Evolutionary conservation across 2,113 vertebrate species (phyloP).

Genomic region (Paradoxurus hermaphroditus): DNA sequence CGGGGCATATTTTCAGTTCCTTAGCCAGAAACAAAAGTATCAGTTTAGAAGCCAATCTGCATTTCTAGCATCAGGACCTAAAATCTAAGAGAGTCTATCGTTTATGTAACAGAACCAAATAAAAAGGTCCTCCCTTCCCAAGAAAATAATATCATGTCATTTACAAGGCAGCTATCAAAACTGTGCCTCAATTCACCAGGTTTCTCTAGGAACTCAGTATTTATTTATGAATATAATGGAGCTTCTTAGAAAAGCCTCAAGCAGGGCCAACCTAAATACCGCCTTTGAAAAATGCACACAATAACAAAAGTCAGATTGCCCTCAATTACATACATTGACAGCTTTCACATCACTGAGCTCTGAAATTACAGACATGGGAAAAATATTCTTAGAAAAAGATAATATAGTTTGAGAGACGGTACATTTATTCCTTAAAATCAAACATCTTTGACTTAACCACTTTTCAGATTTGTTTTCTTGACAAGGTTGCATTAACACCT

Average conservation of each 20-base stretch:
- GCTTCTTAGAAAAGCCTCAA: not conserved
- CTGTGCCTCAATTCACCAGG: not conserved
- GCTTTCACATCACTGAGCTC: not conserved
- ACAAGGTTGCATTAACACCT: constrained; percentile 44
- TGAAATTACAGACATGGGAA: constrained; percentile 13
- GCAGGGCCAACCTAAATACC: not conserved
- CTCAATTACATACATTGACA: constrained; percentile 13
- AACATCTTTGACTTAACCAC: constrained; percentile 42
- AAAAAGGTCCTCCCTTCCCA: not conserved
- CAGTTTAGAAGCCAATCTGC: not conserved
- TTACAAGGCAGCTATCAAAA: constrained; percentile 16
- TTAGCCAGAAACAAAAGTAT: not conserved
- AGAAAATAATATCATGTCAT: not conserved
- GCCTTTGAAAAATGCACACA: not conserved
- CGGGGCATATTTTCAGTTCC: not conserved
- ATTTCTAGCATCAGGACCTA: not conserved
- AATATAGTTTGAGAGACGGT: constrained; percentile 17
- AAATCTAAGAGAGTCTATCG: not conserved
- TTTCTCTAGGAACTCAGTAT: not conserved
- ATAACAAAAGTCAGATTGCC: constrained; percentile 18
- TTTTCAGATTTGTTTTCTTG: constrained; percentile 51
- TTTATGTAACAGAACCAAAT: not conserved
- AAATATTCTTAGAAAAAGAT: constrained; percentile 46
- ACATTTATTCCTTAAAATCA: constrained; percentile 51
- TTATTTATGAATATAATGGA: constrained; percentile 18